Base-by-base conservation (phyloP, 2,797 vertebrate species). In the Myoxocephalus aenaeus region DNA sequence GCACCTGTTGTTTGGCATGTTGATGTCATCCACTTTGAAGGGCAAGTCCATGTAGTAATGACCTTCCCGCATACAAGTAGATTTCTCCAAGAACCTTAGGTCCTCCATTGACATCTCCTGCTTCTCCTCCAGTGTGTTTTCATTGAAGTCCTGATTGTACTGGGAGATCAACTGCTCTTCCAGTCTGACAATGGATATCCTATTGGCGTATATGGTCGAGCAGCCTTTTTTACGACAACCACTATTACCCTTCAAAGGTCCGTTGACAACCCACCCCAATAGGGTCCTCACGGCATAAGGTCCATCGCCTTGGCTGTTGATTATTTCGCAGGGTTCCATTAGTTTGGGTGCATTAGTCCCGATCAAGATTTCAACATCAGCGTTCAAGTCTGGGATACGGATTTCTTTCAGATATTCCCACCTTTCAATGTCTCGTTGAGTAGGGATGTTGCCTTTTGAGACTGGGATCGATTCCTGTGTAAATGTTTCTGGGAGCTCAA, bases 201-300 rank as follows among this genome's bases (percentile, higher is more conserved):
- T 32, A 73, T 64, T 73, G 0, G 10, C 61, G 65, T 14, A n/a
- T 22, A 51, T 32, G 12, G 51, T 42, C 2, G 50, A 40, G 17
- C 50, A 73, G 13, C 38, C 7, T 32, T 25, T 56, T 27, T 57
- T 22, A 7, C 32, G n/a, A 20, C 58, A 57, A 63, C 7, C 22
- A n/a, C 3, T 20, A 17, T 56, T 64, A 6, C 59, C 61, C 15
- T 32, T 54, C 25, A 64, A 53, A 44, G 54, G 67, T 15, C 62
- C 62, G 5, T 70, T 75, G n/a, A 75, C 10, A 11, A 81, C 59
- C 65, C 77, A 75, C 17, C 72, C 66, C 48, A 75, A 56, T 15
- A 42, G 15, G 22, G 67, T 58, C 54, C 14, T 70, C 12, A 59
- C 20, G 4, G 51, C 40, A 1, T 57, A 67, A 3, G 48, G 20